Evolutionary conservation across 2,113 vertebrate genomes (phyloP), one percentile per base, ranked within the genome.

Genomic region (Ia io): DNA sequence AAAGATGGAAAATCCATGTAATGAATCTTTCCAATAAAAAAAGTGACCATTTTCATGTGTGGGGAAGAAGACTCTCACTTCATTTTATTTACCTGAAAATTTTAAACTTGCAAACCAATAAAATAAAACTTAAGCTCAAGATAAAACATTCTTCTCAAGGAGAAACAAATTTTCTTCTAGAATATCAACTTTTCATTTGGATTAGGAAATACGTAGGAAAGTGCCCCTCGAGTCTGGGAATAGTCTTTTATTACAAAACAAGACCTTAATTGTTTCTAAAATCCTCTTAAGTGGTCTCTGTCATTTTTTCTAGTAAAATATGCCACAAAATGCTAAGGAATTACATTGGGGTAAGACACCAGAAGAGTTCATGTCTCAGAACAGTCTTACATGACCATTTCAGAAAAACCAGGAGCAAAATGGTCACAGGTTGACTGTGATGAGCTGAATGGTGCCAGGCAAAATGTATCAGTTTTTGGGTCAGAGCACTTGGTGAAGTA

Each of bases 1-100:
- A 94, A 61, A 92, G 93, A 91, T 56, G 28, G 77, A 92, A 95
- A 98, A 96, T 84, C 79, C 95, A 94, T 76, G 71, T 96, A 88
- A 97, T 65, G 93, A 95, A 88, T 93, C 59, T 97, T 95, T 35
- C 71, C 40, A 92, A 71, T 91, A 87, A 11, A 96, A 91, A 91
- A 88, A 93, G 56, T 16, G 84, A 90, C 16, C 74, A 92, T 92
- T 23, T 76, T 78, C 53, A 4, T 56, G 37, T 18, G 49, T 47
- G 42, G 76, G 83, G 42, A 71, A 0, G 91, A 96, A 71, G 8
- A 85, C 61, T 78, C 93, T 93, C 3, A 70, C 88, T 94, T 71
- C 53, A 35, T 95, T 97, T 95, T 30, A 9, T 73, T 95, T 96
- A 88, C 90, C 70, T 97, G 70, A 91, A 94, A 95, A 35, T 5